A percentile compares a stretch with the other conserved stretches of the same genome.
Conservation (phyloP, 1,140 invertebrate genomes). For the Mercenaria mercenaria region DNA sequence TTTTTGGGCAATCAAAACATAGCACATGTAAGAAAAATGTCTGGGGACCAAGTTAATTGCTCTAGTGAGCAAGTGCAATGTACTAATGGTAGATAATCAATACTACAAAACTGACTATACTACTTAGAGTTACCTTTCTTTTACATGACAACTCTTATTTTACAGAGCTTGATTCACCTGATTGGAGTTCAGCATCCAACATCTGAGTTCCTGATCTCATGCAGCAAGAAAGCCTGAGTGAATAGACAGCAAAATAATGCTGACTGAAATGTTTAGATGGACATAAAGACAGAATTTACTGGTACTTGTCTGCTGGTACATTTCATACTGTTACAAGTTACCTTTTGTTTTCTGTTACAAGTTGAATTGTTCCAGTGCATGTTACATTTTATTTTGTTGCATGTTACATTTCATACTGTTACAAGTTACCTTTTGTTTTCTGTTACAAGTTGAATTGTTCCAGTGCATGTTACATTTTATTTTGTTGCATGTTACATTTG, state of each 20-base stretch:
- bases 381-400: neutral
- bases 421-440: too few species aligned
- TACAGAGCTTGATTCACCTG: conserved; percentile 74
- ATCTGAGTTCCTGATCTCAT: conserved; percentile 46
- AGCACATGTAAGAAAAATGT: too few species aligned
- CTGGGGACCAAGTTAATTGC: too few species aligned
- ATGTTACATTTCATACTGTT: too few species aligned
- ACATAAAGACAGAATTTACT: too few species aligned
- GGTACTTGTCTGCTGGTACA: neutral
- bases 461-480: neutral
- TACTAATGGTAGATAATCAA: too few species aligned
- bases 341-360: neutral
- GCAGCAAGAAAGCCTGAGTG: neutral
- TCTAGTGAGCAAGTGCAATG: too few species aligned
- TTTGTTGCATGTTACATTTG: neutral
- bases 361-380: conserved; percentile 20
- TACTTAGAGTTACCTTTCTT: neutral
- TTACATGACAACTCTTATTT: conserved; percentile 31
- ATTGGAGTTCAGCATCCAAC: conserved; percentile 75
- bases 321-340: too few species aligned
- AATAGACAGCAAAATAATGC: too few species aligned
- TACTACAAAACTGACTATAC: too few species aligned
- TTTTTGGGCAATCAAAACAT: too few species aligned
- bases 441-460: neutral
- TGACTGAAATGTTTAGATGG: too few species aligned